These are phyloP conservation scores for Galagoides demidoff DNA, from an alignment of 2,797 vertebrate genomes.

Conservation along the genomic window DNA sequence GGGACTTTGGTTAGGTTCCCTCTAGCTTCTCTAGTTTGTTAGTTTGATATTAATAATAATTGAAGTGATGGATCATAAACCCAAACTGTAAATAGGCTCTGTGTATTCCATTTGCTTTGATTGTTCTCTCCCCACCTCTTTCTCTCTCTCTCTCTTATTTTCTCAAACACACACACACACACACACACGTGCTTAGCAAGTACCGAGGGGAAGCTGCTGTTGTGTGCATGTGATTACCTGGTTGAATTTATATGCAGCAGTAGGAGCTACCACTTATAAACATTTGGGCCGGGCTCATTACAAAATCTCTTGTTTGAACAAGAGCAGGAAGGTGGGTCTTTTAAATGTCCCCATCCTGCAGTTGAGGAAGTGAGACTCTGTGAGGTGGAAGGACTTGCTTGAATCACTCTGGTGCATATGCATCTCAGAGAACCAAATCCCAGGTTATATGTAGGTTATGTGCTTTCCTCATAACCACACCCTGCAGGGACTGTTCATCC, in stretches of 20 bases:
- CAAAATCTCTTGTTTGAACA: neutral
- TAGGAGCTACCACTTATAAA: neutral
- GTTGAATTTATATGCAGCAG: neutral
- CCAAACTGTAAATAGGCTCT: neutral
- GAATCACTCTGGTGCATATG: neutral
- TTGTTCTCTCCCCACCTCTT: too few species aligned
- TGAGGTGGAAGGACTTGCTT: neutral
- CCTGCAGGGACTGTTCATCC: neutral
- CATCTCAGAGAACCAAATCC: neutral
- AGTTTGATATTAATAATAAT: constrained; percentile 2
- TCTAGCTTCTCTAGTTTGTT: constrained; percentile 48
- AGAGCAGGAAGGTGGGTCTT: neutral
- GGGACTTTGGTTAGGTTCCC: constrained; percentile 1
- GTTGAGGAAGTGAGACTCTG: neutral
- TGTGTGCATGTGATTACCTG: neutral
- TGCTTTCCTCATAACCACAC: neutral
- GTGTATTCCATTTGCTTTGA: neutral
- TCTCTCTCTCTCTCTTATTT: too few species aligned
- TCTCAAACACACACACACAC: neutral
- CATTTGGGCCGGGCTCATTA: neutral
- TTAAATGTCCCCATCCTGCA: neutral
- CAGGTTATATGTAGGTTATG: neutral
- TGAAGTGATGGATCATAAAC: neutral
- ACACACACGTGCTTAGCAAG: neutral
- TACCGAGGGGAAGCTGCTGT: neutral